Evolutionary conservation across 2,888 invertebrate genomes (phyloP).

Genomic region (Drosophila limbata): DNA sequence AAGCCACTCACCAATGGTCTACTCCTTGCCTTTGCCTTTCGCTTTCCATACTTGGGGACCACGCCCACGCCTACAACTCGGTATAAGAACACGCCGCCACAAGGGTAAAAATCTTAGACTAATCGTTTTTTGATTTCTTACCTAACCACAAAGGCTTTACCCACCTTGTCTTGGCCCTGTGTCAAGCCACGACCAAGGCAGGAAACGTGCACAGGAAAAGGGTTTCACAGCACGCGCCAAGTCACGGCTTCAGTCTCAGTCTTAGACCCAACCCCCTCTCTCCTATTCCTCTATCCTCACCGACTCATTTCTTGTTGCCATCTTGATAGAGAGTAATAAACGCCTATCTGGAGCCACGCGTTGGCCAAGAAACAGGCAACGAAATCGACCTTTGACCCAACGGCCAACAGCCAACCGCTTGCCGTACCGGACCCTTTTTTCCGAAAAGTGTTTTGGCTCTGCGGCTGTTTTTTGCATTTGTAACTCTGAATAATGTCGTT

Average conservation of each 20-base stretch:
- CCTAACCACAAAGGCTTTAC: conserved; percentile 48
- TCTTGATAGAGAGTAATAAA: conserved; percentile 68
- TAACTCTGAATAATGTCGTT: conserved; percentile 79
- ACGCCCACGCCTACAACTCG: conserved; percentile 12
- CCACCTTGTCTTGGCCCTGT: conserved; percentile 34
- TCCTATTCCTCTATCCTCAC: conserved; percentile 16
- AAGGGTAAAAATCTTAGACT: conserved; percentile 66
- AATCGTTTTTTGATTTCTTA: conserved; percentile 78
- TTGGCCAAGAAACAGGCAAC: conserved; percentile 24
- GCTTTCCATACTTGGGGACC: not conserved
- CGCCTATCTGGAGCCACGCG: conserved; percentile 62
- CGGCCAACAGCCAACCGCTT: conserved; percentile 10
- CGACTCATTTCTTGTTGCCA: conserved; percentile 45
- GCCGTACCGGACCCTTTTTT: conserved; percentile 41
- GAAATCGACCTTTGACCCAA: conserved; percentile 33
- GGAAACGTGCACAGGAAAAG: conserved; percentile 55
- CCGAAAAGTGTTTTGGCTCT: conserved; percentile 34
- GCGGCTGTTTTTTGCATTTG: conserved; percentile 44
- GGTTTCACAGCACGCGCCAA: conserved; percentile 37
- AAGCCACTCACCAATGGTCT: conserved; percentile 13
- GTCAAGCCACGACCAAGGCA: conserved; percentile 27
- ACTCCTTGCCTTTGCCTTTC: not conserved
- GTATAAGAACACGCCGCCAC: conserved; percentile 5
- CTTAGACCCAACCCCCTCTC: not conserved
- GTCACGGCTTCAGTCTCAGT: conserved; percentile 1